Evolutionary conservation across 2,888 invertebrate genomes (phyloP).

Genomic region (Papilio protenor): DNA sequence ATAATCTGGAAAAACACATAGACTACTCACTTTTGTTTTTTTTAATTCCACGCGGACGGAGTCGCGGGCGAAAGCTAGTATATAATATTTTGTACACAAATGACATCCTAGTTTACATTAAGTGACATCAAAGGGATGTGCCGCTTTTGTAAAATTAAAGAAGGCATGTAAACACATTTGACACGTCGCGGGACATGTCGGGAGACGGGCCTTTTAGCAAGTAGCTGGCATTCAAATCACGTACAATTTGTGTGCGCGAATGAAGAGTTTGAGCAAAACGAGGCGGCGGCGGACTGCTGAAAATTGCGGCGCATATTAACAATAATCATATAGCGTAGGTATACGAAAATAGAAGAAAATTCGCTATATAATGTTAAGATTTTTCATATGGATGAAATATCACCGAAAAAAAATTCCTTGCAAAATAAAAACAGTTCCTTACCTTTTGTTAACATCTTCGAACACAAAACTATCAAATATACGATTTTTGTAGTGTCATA

Average conservation of each 20-base stretch:
- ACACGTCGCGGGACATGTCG: slow-evolving; percentile 6
- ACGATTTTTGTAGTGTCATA: not conserved
- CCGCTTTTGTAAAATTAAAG: slow-evolving; percentile 25
- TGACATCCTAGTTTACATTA: not conserved
- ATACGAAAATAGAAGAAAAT: slow-evolving; percentile 8
- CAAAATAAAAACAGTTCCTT: not conserved
- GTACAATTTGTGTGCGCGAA: slow-evolving; percentile 38
- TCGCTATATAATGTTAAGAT: not conserved
- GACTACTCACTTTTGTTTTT: too few relatives aligned
- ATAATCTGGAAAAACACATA: too few relatives aligned
- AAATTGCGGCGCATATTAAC: slow-evolving; percentile 17
- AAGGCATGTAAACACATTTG: slow-evolving; percentile 15
- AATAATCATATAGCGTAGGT: not conserved
- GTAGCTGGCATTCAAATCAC: slow-evolving; percentile 39
- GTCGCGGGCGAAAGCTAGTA: too few relatives aligned
- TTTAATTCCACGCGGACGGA: too few relatives aligned
- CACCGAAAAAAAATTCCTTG: not conserved
- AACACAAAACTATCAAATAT: not conserved
- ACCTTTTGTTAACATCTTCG: not conserved
- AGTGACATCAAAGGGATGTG: slow-evolving; percentile 3
- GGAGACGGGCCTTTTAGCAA: slow-evolving; percentile 14
- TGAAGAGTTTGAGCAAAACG: slow-evolving; percentile 33
- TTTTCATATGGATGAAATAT: not conserved
- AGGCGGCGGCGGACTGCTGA: slow-evolving; percentile 3
- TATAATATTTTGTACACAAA: slow-evolving; percentile 13